Evolutionary conservation across 1,140 invertebrate genomes (phyloP).

Genomic region (Brachionus rubens): DNA sequence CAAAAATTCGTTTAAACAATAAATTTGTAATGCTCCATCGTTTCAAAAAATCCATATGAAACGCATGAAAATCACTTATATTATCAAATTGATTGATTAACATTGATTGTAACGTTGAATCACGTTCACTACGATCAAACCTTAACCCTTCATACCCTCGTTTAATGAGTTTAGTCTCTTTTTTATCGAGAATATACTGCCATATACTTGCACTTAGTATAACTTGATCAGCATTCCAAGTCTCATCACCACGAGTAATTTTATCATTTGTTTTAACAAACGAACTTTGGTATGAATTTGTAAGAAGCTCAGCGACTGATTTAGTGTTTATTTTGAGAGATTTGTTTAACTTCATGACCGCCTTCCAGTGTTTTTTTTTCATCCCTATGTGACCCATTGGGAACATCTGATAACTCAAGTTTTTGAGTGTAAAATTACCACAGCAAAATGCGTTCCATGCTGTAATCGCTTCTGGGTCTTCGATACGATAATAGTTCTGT

Average conservation of each 20-base stretch:
- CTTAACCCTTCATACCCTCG: not conserved
- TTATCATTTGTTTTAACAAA: constrained; percentile 1
- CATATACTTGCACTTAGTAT: not conserved
- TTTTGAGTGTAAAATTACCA: not conserved
- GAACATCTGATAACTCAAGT: constrained; percentile 1
- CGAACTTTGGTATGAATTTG: not conserved
- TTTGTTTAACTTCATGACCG: not conserved
- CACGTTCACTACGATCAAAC: not conserved
- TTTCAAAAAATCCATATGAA: not conserved
- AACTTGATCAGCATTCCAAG: constrained; percentile 21
- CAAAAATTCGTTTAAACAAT: not conserved
- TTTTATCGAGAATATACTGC: not conserved
- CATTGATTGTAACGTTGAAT: not conserved
- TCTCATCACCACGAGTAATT: not conserved
- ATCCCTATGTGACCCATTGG: constrained; percentile 41
- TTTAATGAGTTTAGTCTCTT: not conserved
- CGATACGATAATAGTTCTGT: not conserved
- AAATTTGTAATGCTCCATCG: not conserved
- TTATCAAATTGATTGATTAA: not conserved
- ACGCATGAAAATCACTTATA: constrained; percentile 6
- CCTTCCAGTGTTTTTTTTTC: constrained; percentile 23
- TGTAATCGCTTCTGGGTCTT: constrained; percentile 3
- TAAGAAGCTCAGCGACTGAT: not conserved
- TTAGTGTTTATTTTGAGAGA: not conserved
- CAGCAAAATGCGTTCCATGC: constrained; percentile 1